Conservation (phyloP, 2,113 vertebrate genomes). For the Oncorhynchus kisutch region DNA sequence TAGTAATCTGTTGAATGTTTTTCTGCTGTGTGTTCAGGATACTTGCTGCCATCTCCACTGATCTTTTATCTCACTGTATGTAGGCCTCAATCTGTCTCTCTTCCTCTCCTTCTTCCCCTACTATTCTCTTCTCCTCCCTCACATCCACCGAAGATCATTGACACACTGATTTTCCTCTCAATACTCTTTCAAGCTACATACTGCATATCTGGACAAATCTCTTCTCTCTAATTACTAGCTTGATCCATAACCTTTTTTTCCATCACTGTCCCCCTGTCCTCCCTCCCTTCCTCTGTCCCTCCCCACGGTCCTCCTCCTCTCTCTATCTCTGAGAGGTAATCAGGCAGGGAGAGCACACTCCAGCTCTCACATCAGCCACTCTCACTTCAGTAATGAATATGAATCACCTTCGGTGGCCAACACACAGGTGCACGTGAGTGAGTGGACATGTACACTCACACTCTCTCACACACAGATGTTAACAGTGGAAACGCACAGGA, state of each 20-base stretch:
- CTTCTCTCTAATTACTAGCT: slow-evolving; percentile 63
- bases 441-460: background rate
- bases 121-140: too few species aligned
- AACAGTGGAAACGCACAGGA: background rate
- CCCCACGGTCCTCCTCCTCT: slow-evolving; percentile 26
- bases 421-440: slow-evolving; percentile 29
- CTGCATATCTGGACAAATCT: slow-evolving; percentile 71
- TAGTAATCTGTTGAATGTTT: slow-evolving; percentile 19
- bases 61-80: slow-evolving; percentile 38
- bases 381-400: slow-evolving; percentile 75
- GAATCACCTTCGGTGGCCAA: slow-evolving; percentile 69
- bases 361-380: slow-evolving; percentile 65
- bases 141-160: slow-evolving; percentile 36
- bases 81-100: slow-evolving; percentile 52
- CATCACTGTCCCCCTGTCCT: background rate
- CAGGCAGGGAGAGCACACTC: slow-evolving; percentile 74
- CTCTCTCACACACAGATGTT: slow-evolving; percentile 1
- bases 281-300: slow-evolving; percentile 7
- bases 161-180: slow-evolving; percentile 45
- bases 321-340: slow-evolving; percentile 65
- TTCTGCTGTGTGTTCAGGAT: background rate
- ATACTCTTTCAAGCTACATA: slow-evolving; percentile 56
- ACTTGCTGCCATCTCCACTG: slow-evolving; percentile 25
- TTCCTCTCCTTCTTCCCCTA: too few species aligned
- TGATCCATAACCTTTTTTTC: slow-evolving; percentile 43